Evolutionary conservation across 2,888 invertebrate species (phyloP), one percentile per base, ranked within the genome.

Genomic region (Heliconius erato): DNA sequence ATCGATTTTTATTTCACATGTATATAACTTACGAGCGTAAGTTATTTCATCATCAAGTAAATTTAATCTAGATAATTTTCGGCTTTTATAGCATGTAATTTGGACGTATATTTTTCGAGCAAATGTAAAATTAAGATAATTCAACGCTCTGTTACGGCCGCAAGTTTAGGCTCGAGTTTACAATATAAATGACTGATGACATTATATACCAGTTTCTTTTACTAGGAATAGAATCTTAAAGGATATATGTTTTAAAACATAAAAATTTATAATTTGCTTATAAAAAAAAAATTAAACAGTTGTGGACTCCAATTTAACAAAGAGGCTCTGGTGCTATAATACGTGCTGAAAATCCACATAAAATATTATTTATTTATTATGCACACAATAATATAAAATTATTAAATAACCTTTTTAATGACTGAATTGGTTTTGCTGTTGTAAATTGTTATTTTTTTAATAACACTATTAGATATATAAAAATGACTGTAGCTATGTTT

Each of bases 261-360:
- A 54, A 54, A 23, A 0, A 23, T 74, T 26, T 49, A 63, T 63
- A n/a, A n/a, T 78, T 71, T 79, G 67, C 72, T 78, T 54, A 65
- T 83, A 68, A 49, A 69, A 71, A 54, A 69, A 76, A 69, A 19
- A 28, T 68, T 19, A 12, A 32, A 28, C 28, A 23, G 68, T n/a
- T 28, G 44, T 78, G 78, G 28, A 49, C 67, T 63, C n/a, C 35
- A 9, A 68, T 68, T 49, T 28, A 80, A 40, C 40, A 40, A 79
- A 76, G 83, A 82, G 78, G 84, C 83, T 82, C 77, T 82, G 83
- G 84, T 84, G 84, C 83, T 85, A 81, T 65, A 59, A 14, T n/a
- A 79, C 5, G 72, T 23, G 54, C 65, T 71, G 69, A 68, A 23
- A 76, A 28, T 54, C 16, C 19, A 71, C 12, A 68, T 28, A 2